Evolutionary conservation across 2,888 invertebrate species (phyloP).

Genomic region (Troides oblongomaculatus): DNA sequence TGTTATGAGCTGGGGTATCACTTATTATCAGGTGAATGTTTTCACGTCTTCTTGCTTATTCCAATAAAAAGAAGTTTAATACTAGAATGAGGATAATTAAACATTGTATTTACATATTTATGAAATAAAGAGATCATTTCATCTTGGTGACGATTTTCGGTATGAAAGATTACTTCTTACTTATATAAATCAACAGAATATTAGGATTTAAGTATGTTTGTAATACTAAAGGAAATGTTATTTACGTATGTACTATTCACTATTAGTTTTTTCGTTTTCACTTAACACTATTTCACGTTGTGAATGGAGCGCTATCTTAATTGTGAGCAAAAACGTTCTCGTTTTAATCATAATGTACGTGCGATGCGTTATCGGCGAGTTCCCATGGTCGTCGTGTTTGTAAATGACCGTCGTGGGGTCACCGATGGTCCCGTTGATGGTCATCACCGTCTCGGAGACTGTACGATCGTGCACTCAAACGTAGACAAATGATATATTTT

Average conservation of each 20-base stretch:
- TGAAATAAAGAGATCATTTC: too few species aligned
- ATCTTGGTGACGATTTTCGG: too few species aligned
- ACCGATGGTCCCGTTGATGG: conserved; percentile 66
- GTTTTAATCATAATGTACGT: conserved; percentile 65
- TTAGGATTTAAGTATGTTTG: not conserved
- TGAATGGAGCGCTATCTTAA: conserved; percentile 37
- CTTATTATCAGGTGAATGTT: too few species aligned
- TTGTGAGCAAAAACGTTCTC: conserved; percentile 53
- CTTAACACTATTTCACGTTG: not conserved
- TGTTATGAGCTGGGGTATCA: too few species aligned
- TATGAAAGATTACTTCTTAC: too few species aligned
- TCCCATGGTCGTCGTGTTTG: conserved; percentile 74
- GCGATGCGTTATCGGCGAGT: conserved; percentile 70
- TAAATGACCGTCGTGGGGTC: conserved; percentile 72
- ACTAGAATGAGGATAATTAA: too few species aligned
- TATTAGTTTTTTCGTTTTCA: not conserved
- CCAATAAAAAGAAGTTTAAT: too few species aligned
- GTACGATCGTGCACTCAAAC: conserved; percentile 35
- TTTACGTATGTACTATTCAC: not conserved
- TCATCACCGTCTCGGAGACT: conserved; percentile 58
- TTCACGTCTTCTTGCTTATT: too few species aligned
- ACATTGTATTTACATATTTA: too few species aligned
- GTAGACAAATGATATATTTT: conserved; percentile 17
- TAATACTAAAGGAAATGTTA: too few species aligned
- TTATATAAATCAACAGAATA: too few species aligned